Evolutionary conservation across 2,888 invertebrate species (phyloP), one percentile per base, ranked within the genome.

Genomic region (Urechis unicinctus): DNA sequence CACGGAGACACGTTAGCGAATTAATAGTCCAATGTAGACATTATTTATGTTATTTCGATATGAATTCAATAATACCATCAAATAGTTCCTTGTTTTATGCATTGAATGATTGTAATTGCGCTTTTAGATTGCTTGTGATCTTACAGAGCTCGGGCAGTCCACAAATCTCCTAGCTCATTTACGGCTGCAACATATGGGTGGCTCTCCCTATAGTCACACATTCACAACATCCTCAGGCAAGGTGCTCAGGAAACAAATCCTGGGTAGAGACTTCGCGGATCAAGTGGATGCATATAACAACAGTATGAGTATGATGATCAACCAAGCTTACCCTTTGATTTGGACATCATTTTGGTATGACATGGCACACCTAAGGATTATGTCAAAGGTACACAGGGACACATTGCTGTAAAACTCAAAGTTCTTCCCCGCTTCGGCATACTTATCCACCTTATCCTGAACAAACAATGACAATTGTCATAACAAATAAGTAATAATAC

Each of bases 351-450:
- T 61, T 26, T 68, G 63, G 53, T 66, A 67, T 9, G 71, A 70
- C 58, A 71, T 69, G n/a, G 70, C 68, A 63, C 71, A 72, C 46
- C 62, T 61, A 2, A 72, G 60, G 13, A 72, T 66, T 25, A 69
- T 66, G 52, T 72, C 70, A 17, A 71, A 58, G 0, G 71, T 70
- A 46, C 61, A 64, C 47, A 65, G 58, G 45, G 66, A 64, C 2
- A 59, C 45, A 9, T 50, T 42, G 21, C 50, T 42, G 36, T 53
- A 59, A 6, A 68, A 57, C 49, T 71, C 70, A 50, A 71, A 67
- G 49, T 57, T 62, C 30, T 63, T 58, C 21, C 62, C 64, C 24
- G 30, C 46, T 22, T 61, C 52, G 2, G 62, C 62, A 52, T 57
- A 59, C 5, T 43, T 47, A 25, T 31, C 26, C n/a, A 69, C 47